Conservation (phyloP, 2,888 invertebrate genomes). For the Coelopa pilipes region DNA sequence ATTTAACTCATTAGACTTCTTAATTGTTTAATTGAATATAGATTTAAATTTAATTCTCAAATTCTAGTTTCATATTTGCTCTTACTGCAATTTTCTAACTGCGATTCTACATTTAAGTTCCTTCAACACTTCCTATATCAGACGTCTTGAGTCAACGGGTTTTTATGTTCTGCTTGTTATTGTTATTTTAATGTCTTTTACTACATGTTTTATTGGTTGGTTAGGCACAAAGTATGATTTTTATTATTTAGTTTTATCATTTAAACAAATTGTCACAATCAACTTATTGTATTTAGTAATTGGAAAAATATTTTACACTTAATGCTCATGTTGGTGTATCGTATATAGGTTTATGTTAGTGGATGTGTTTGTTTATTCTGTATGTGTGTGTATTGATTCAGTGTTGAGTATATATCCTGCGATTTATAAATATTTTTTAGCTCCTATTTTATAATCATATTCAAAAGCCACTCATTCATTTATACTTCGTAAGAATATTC, state of each 20-base stretch:
- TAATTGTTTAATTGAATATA: too few species aligned
- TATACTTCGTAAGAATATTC: neutral
- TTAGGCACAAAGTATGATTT: conserved; percentile 64
- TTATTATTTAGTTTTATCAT: conserved; percentile 41
- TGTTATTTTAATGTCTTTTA: conserved; percentile 47
- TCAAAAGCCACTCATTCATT: conserved; percentile 8
- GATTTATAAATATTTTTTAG: conserved; percentile 3
- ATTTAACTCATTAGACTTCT: too few species aligned
- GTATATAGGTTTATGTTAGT: conserved; percentile 10
- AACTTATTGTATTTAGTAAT: conserved; percentile 35
- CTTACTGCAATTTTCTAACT: conserved; percentile 19
- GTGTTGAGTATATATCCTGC: conserved; percentile 9
- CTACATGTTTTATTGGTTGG: conserved; percentile 53
- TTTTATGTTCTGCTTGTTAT: conserved; percentile 36
- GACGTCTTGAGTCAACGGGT: conserved; percentile 16
- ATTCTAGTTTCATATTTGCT: conserved; percentile 5
- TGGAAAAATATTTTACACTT: conserved; percentile 34
- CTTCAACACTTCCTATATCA: conserved; percentile 15
- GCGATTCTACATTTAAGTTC: conserved; percentile 20
- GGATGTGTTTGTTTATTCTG: conserved; percentile 21
- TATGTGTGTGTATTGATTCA: conserved; percentile 37
- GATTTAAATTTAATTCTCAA: neutral
- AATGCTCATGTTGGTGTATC: conserved; percentile 10
- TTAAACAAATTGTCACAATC: conserved; percentile 34
- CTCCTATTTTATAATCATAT: conserved; percentile 1